Evolutionary conservation across 2,797 vertebrate species (phyloP), one percentile per base, ranked within the genome.

Genomic region (Sebastes iracundus): DNA sequence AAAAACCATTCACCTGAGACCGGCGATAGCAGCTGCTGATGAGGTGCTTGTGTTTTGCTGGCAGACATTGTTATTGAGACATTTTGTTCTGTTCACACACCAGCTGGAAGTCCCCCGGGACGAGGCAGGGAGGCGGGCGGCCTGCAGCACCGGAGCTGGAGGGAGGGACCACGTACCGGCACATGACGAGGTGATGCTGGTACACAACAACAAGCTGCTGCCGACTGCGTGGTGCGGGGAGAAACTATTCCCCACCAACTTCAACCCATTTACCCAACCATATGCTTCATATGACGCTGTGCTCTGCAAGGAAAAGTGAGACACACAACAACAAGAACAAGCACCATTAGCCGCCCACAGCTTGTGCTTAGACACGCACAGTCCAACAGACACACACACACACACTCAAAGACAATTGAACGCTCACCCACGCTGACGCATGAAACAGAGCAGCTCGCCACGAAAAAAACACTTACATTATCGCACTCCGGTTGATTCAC

Each of bases 371-470:
- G 85, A 91, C 82, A 80, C 85, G 81, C 86, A 71, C 81, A 38
- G 67, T 27, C 61, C 59, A 65, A 76, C 67, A 82, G 58, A 69
- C 83, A 81, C 80, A 79, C 75, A 65, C 86, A 73, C 62, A 70
- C 74, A 67, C 84, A 53, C 83, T 81, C 79, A 90, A 89, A 92
- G 89, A 94, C 92, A 93, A 94, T 89, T 86, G 89, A 90, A 92
- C 74, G 90, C 85, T 93, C 92, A 91, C 94, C 94, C 93, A 94
- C 93, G 88, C 93, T 92, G 93, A 93, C 90, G 90, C 92, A 94
- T 89, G 86, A 91, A 92, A 92, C 84, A 85, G 81, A 92, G 86
- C 91, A 90, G 88, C 83, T 93, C 71, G 42, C 89, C 80, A 81
- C 62, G 7, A 82, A 84, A 83, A 88, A 88, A 87, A 89, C 78